phyloP scores from a whole-genome alignment of 2,888 invertebrate genomes.

The Caenorhabditis auriculariae region DNA sequence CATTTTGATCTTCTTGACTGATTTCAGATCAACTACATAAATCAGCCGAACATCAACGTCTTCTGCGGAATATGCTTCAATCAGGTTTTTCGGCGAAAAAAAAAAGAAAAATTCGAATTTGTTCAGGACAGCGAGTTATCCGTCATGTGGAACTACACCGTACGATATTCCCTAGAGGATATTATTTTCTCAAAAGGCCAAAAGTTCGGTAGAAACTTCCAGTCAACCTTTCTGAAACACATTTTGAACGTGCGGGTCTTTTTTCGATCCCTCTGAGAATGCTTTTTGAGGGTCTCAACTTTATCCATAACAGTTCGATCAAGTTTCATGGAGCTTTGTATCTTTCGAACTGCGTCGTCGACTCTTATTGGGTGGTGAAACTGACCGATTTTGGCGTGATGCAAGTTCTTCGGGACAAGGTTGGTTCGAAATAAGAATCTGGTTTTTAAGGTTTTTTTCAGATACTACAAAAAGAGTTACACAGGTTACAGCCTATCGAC shows the following conservation, averaged over 20 bases:
- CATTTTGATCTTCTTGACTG: neutral
- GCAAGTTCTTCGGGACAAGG: conserved; percentile 22
- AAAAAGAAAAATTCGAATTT: too few species aligned
- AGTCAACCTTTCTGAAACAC: conserved; percentile 42
- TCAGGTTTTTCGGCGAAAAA: too few species aligned
- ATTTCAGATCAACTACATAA: conserved; percentile 36
- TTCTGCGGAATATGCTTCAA: conserved; percentile 48
- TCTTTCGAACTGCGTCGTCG: conserved; percentile 46
- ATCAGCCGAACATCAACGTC: conserved; percentile 34
- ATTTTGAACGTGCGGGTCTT: conserved; percentile 33
- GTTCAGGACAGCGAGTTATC: conserved; percentile 30
- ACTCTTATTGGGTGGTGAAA: conserved; percentile 48
- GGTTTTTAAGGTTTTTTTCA: conserved; percentile 1
- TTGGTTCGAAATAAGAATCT: neutral
- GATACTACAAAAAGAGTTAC: conserved; percentile 27
- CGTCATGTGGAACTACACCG: conserved; percentile 35
- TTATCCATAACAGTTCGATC: conserved; percentile 28
- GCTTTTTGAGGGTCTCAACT: too few species aligned
- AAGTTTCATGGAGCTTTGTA: conserved; percentile 41
- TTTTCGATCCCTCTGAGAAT: neutral
- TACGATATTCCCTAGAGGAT: conserved; percentile 36
- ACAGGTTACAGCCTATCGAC: conserved; percentile 7
- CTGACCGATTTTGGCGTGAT: conserved; percentile 43
- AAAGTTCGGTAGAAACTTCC: conserved; percentile 44
- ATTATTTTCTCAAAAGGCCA: conserved; percentile 37